These are phyloP conservation scores for Eublepharis macularius DNA, from an alignment of 2,113 vertebrate species.

Conservation along the genomic window DNA sequence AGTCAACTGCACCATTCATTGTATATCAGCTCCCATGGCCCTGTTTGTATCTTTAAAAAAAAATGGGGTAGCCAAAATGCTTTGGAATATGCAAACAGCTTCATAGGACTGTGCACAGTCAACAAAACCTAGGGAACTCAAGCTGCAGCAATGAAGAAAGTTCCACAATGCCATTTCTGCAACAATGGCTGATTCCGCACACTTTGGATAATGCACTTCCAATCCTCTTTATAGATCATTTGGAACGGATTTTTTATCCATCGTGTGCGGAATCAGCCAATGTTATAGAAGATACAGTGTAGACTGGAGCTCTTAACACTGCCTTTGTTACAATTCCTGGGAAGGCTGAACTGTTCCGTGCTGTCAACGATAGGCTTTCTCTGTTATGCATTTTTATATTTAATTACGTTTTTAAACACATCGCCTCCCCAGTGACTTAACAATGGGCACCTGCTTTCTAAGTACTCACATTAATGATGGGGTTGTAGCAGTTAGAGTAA, in stretches of 20 bases:
- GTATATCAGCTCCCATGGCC: too few relatives aligned
- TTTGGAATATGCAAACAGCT: neutral
- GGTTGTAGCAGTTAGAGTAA: neutral
- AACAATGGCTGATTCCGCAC: neutral
- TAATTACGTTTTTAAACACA: conserved; percentile 27
- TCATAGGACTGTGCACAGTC: neutral
- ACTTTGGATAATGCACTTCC: too few relatives aligned
- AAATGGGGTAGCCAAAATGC: too few relatives aligned
- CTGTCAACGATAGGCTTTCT: neutral
- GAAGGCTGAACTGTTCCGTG: neutral
- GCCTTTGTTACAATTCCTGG: neutral
- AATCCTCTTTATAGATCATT: too few relatives aligned
- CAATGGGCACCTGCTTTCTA: conserved; percentile 9
- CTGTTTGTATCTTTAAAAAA: too few relatives aligned
- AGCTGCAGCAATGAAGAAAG: neutral
- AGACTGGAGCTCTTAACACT: neutral
- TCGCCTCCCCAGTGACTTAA: conserved; percentile 7
- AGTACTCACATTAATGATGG: neutral
- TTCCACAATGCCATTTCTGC: neutral
- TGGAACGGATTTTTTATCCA: too few relatives aligned
- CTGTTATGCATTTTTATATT: neutral
- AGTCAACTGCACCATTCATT: too few relatives aligned
- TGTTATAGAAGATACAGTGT: neutral
- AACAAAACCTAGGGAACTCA: too few relatives aligned
- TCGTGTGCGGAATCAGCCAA: too few relatives aligned